A percentile compares a stretch with the other conserved stretches of the same genome.
These are phyloP conservation scores for Pseudococcus longispinus DNA, from an alignment of 2,888 invertebrate species.

Conservation along the genomic window DNA sequence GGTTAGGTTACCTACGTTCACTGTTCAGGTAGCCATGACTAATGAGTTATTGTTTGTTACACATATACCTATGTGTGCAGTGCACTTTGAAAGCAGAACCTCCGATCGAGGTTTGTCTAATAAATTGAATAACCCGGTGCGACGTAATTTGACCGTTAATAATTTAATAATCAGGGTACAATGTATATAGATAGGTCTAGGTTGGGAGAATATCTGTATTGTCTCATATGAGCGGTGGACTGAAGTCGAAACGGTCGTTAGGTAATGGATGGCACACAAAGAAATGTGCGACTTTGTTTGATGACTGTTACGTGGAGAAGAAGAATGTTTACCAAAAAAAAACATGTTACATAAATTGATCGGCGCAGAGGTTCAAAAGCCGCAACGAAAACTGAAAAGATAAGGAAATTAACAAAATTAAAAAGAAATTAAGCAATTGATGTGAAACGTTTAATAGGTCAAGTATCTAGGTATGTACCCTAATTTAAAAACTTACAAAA, in stretches of 20 bases:
- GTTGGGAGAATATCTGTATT: neutral
- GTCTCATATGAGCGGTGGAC: neutral
- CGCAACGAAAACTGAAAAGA: too few species aligned
- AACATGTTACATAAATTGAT: too few species aligned
- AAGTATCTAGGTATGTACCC: too few species aligned
- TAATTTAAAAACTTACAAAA: too few species aligned
- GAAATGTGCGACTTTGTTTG: too few species aligned
- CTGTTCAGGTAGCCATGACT: slow-evolving; percentile 18
- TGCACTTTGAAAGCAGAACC: neutral
- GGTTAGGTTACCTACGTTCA: neutral
- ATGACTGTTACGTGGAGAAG: too few species aligned
- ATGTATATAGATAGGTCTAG: neutral
- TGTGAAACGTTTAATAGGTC: too few species aligned
- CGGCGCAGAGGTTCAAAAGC: too few species aligned
- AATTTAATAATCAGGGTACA: slow-evolving; percentile 16
- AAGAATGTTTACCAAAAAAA: too few species aligned
- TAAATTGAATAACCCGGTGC: slow-evolving; percentile 11
- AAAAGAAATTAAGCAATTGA: too few species aligned
- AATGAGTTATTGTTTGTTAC: slow-evolving; percentile 9
- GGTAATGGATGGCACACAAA: too few species aligned
- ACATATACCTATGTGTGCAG: neutral
- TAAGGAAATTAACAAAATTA: too few species aligned
- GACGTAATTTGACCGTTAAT: slow-evolving; percentile 16
- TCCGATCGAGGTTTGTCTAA: neutral
- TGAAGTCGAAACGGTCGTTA: neutral